A percentile compares a stretch with the other conserved stretches of the same genome.
Evolutionary conservation across 2,888 invertebrate genomes (phyloP).

Genomic region (Trichogramma evanescens): DNA sequence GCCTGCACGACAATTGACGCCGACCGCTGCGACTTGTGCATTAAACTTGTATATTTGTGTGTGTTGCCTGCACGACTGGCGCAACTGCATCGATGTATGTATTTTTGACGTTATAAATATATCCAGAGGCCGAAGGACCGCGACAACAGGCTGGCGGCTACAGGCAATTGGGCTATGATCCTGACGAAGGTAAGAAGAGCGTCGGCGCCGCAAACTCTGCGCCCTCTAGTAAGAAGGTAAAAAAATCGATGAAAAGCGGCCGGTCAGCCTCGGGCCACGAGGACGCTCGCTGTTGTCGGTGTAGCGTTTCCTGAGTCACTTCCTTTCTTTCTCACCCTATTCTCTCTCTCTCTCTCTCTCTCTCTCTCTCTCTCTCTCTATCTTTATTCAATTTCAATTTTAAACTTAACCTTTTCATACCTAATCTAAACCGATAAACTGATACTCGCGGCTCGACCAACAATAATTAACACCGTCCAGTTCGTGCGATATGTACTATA

Average conservation of each 20-base stretch:
- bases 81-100: neutral
- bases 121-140: constrained; percentile 32
- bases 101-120: constrained; percentile 7
- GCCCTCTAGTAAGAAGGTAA: constrained; percentile 24
- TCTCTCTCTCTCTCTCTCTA: no score
- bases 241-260: constrained; percentile 10
- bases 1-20: neutral
- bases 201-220: constrained; percentile 14
- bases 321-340: neutral
- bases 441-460: no score
- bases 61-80: no score
- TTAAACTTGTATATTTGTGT: no score
- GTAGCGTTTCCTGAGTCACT: constrained; percentile 33
- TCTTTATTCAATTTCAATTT: no score
- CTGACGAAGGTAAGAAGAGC: constrained; percentile 39
- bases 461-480: no score
- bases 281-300: constrained; percentile 33
- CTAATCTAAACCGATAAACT: no score
- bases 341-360: no score
- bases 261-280: constrained; percentile 24
- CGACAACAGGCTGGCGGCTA: constrained; percentile 29
- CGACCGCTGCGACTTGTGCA: no score
- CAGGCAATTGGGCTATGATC: constrained; percentile 29
- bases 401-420: no score
- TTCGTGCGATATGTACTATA: no score